These are phyloP conservation scores for Rhinogobius similis DNA, from an alignment of 2,113 vertebrate genomes.

Conservation along the genomic window DNA sequence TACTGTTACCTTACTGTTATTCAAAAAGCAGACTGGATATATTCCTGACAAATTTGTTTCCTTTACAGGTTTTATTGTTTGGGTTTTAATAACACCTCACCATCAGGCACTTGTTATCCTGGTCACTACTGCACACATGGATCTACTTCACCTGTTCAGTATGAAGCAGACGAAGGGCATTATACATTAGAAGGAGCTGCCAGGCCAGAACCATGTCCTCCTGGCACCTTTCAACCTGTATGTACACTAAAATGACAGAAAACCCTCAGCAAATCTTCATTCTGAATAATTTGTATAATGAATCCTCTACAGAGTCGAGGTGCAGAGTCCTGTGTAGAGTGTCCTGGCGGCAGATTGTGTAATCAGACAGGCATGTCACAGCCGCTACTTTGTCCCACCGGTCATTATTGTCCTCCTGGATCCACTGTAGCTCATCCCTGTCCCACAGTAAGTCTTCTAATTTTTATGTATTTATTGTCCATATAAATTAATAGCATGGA, in stretches of 20 bases:
- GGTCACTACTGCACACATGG: constrained; percentile 85
- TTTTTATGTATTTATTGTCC: constrained; percentile 10
- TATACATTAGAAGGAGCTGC: constrained; percentile 78
- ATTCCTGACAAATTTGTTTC: constrained; percentile 2
- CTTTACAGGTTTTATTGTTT: constrained; percentile 78
- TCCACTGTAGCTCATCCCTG: constrained; percentile 76
- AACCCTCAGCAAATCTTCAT: not conserved
- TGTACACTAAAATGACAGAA: not conserved
- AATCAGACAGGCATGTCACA: constrained; percentile 77
- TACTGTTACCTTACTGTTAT: constrained; percentile 50
- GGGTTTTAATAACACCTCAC: constrained; percentile 76
- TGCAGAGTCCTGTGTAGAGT: constrained; percentile 76
- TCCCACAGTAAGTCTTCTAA: constrained; percentile 75
- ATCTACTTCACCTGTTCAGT: constrained; percentile 78
- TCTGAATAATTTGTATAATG: constrained; percentile 10
- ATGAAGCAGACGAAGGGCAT: constrained; percentile 78
- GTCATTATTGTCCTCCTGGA: constrained; percentile 82
- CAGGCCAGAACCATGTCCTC: constrained; percentile 77
- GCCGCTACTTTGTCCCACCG: constrained; percentile 78
- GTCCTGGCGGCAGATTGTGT: constrained; percentile 83
- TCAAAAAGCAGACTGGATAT: not conserved
- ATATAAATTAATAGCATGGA: not conserved
- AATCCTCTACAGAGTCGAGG: constrained; percentile 71
- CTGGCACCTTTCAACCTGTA: constrained; percentile 86
- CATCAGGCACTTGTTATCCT: constrained; percentile 79